Conservation (phyloP, 2,113 vertebrate species). For the Brachypodius melanocephalos region DNA sequence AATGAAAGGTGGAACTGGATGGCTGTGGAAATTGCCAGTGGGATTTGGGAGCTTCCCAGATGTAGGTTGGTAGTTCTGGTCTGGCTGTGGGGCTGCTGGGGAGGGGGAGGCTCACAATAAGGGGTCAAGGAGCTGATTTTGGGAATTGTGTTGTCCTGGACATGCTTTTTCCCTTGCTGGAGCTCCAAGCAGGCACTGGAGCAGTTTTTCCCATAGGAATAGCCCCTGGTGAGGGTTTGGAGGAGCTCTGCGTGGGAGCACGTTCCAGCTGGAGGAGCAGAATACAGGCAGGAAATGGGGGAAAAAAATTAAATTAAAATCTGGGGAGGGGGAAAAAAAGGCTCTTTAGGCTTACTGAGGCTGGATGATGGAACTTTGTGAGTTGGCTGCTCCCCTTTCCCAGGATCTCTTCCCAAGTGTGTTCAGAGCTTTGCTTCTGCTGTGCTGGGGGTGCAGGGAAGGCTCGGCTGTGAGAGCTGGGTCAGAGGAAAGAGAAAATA, state of each 20-base stretch:
- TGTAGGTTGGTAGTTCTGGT: neutral
- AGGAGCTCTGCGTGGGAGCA: neutral
- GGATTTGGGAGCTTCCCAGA: neutral
- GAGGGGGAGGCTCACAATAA: no score
- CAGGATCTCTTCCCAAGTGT: neutral
- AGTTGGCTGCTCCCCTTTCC: neutral
- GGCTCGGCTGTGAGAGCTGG: neutral
- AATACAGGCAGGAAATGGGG: neutral
- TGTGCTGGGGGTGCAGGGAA: fast-evolving
- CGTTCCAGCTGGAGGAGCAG: neutral
- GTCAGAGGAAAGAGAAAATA: neutral
- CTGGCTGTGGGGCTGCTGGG: neutral
- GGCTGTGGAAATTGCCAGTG: neutral
- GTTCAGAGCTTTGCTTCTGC: neutral
- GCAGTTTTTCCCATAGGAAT: neutral
- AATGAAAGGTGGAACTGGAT: neutral
- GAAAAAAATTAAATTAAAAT: neutral
- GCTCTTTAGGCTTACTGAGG: neutral
- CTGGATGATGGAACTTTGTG: neutral
- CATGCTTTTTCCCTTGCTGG: neutral
- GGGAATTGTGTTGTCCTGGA: neutral
- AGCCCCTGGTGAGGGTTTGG: neutral
- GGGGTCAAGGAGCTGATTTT: fast-evolving
- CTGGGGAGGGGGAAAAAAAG: fast-evolving
- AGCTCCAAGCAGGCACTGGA: neutral